These are phyloP conservation scores for Oncopodura yosiiana DNA, from an alignment of 1,140 invertebrate species.

Conservation along the genomic window DNA sequence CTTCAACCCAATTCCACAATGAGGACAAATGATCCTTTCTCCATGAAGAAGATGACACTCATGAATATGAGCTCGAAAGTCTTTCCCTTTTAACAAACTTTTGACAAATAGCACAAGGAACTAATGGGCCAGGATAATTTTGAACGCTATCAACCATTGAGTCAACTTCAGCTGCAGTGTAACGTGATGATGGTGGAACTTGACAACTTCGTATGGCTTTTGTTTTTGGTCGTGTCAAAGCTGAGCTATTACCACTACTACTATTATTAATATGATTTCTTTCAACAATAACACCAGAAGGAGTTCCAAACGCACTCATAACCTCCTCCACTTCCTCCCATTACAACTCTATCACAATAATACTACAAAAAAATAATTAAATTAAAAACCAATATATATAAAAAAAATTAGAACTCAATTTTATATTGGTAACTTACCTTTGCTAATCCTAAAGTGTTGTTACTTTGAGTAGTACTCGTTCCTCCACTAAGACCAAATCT, in stretches of 20 bases:
- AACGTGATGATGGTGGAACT: conserved; percentile 28
- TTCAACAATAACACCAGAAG: background rate
- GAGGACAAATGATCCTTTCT: conserved; percentile 31
- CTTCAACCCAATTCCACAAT: conserved; percentile 32
- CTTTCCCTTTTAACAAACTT: conserved; percentile 34
- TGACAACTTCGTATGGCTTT: conserved; percentile 29
- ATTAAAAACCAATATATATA: background rate
- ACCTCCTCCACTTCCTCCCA: background rate
- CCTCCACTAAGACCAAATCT: background rate
- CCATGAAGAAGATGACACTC: conserved; percentile 30
- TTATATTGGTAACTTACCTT: background rate
- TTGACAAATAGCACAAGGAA: conserved; percentile 32
- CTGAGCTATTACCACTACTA: background rate
- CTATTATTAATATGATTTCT: background rate
- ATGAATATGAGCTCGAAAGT: conserved; percentile 34
- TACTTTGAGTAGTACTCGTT: background rate
- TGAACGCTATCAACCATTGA: conserved; percentile 31
- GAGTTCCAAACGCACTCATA: conserved; percentile 2
- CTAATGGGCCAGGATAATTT: conserved; percentile 22
- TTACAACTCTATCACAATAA: background rate
- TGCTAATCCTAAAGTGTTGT: background rate
- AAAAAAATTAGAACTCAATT: background rate
- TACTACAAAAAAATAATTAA: background rate
- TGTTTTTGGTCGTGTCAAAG: conserved; percentile 11
- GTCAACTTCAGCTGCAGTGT: conserved; percentile 33